phyloP scores from a whole-genome alignment of 2,888 invertebrate genomes.

The Macrosoma leucophasiata region DNA sequence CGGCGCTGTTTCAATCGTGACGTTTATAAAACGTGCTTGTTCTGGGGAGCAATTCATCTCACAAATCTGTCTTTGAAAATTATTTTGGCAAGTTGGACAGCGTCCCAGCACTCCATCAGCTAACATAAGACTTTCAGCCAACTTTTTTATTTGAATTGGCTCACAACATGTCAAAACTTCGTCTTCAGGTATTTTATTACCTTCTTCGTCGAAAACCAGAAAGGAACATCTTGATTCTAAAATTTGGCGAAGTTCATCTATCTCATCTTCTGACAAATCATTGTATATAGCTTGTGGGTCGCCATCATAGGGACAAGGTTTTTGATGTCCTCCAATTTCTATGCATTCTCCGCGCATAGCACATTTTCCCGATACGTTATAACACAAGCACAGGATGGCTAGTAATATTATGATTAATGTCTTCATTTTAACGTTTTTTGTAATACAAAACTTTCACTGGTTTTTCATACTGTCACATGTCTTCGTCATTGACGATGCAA shows the following conservation, averaged over 20 bases:
- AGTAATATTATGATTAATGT: slow-evolving; percentile 24
- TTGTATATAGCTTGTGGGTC: slow-evolving; percentile 36
- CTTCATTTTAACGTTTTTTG: slow-evolving; percentile 40
- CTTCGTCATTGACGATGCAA: too few relatives aligned
- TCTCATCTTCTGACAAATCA: slow-evolving; percentile 43
- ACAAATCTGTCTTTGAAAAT: slow-evolving; percentile 86
- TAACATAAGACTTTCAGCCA: slow-evolving; percentile 73
- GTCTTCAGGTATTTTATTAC: slow-evolving; percentile 39
- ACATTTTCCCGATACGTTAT: slow-evolving; percentile 41
- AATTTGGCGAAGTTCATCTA: slow-evolving; percentile 42
- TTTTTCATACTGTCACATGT: too few relatives aligned
- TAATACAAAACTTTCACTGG: too few relatives aligned
- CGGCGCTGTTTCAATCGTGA: slow-evolving; percentile 29
- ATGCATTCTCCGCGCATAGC: slow-evolving; percentile 48
- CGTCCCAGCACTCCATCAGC: slow-evolving; percentile 83
- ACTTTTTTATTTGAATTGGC: slow-evolving; percentile 60
- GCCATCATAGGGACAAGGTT: slow-evolving; percentile 39
- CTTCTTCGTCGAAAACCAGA: slow-evolving; percentile 57
- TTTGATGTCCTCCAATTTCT: slow-evolving; percentile 34
- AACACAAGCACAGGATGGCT: slow-evolving; percentile 38
- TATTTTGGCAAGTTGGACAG: slow-evolving; percentile 88
- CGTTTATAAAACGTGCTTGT: slow-evolving; percentile 73
- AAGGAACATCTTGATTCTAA: slow-evolving; percentile 79
- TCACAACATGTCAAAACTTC: slow-evolving; percentile 78
- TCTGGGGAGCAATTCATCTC: slow-evolving; percentile 86